Evolutionary conservation across 2,113 vertebrate genomes (phyloP), one percentile per base, ranked within the genome.

Genomic region (Aspiorhynchus laticeps): DNA sequence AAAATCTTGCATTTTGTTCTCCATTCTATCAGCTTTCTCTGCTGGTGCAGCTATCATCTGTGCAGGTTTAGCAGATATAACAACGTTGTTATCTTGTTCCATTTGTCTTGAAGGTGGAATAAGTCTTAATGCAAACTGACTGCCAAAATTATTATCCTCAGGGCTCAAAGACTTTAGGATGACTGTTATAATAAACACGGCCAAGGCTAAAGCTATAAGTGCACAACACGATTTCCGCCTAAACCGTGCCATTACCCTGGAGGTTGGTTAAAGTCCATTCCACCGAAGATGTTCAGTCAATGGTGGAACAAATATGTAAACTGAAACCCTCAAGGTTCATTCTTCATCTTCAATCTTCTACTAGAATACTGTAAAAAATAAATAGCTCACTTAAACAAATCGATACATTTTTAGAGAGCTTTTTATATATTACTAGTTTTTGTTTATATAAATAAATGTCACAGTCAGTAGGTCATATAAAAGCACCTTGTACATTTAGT

Each of bases 231-330:
- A 95, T 93, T 95, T 99, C 90, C 95, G 95, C 87, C 95, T 96
- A 91, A 98, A 96, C 93, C 97, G 96, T 92, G 96, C 97, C 98
- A 99, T 99, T 91, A 88, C 94, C 14, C 33, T 31, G 43, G n/a
- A 84, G 41, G 7, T 15, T 21, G 33, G 33, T 74, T 36, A 75
- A 73, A 56, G 80, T 74, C 67, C 71, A 73, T 85, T 71, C 61
- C 73, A 65, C 31, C 36, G 2, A 46, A 74, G 48, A 63, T 78
- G 26, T 33, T 43, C 53, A 6, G 75, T n/a, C 78, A 80, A 21
- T 21, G 63, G 17, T 24, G 43, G 26, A 48, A 83, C 63, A 83
- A 65, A 67, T 31, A 2, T 28, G 19, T 46, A 31, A 38, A 80
- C 0, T 19, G 8, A 31, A 33, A 69, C 14, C 61, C 26, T 67